phyloP scores from a whole-genome alignment of 2,888 invertebrate genomes.

The Cosmorhoe ocellata region DNA sequence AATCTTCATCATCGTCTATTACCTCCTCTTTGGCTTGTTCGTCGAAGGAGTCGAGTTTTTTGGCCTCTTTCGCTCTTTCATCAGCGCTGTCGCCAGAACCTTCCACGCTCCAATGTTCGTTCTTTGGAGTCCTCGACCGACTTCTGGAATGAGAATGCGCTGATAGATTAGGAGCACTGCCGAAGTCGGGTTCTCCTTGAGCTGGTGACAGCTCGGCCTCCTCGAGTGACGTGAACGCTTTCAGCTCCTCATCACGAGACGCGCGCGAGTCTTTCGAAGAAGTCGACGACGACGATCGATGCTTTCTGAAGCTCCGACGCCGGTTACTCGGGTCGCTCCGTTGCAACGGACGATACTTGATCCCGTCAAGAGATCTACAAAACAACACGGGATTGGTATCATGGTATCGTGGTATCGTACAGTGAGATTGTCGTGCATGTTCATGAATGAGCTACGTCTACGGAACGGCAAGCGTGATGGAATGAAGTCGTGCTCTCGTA shows the following conservation, averaged over 20 bases:
- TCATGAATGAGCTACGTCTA: constrained; percentile 57
- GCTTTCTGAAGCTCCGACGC: constrained; percentile 83
- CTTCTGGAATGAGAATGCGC: constrained; percentile 81
- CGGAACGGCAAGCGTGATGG: constrained; percentile 47
- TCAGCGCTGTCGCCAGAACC: constrained; percentile 50
- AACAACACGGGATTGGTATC: constrained; percentile 76
- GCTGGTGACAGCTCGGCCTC: constrained; percentile 81
- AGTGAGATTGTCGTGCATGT: constrained; percentile 59
- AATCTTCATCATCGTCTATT: constrained; percentile 70
- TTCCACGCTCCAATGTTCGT: constrained; percentile 60
- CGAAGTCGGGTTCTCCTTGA: constrained; percentile 56
- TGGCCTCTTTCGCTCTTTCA: constrained; percentile 55
- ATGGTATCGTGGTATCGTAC: constrained; percentile 70
- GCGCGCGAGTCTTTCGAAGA: constrained; percentile 84
- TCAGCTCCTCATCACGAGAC: constrained; percentile 84
- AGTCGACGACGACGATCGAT: constrained; percentile 83
- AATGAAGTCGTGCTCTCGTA: constrained; percentile 50
- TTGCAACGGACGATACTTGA: constrained; percentile 83
- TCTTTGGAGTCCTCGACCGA: constrained; percentile 70
- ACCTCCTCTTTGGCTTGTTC: constrained; percentile 71
- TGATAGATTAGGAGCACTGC: constrained; percentile 77
- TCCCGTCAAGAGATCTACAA: constrained; percentile 85
- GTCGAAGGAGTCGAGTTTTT: constrained; percentile 70
- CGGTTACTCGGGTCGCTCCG: constrained; percentile 84
- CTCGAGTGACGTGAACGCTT: constrained; percentile 85